Evolutionary conservation across 2,113 vertebrate genomes (phyloP), one percentile per base, ranked within the genome.

Genomic region (Telmatochromis sp.): DNA sequence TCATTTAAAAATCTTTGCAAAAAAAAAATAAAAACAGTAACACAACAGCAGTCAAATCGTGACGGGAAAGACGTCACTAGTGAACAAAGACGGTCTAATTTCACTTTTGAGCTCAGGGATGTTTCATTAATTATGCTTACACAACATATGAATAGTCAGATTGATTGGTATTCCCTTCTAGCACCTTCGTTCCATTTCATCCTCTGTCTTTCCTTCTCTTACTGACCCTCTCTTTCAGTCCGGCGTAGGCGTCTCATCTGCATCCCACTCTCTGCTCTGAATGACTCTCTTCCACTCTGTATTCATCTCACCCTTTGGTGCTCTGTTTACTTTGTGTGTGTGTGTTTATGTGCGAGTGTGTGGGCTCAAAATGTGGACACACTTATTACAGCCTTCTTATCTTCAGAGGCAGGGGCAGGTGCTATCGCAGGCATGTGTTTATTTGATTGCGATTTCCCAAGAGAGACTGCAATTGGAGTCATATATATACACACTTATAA

Each of bases 161-260:
- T 15, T 85, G 84, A 95, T 90, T 90, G 90, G 73, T 89, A 89
- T 90, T 91, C 84, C 82, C 88, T 89, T 87, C 87, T 42, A 81
- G 55, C 6, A 0, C 65, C 26, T 45, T 70, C 14, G 19, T 70
- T 86, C 57, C 40, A 85, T 90, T 87, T 88, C 35, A 65, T 90
- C 60, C 65, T 73, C 9, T 87, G 15, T 81, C 40, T 83, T 49
- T 81, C n/a, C 84, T 68, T 80, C 49, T 45, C 55, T 82, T 3
- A 19, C 82, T 58, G 54, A 57, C 58, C 80, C 84, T 65, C 57
- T 87, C 60, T 81, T 73, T 91, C 80, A 84, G 85, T 86, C 86
- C 87, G n/a, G 80, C 90, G 94, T 93, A 86, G 92, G 95, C 89
- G 87, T 90, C 91, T 93, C 91, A 95, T 95, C 94, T 94, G 87